Percentiles rank a stretch among this genome's conserved stretches.
Conservation (phyloP, 2,888 invertebrate genomes). For the Lasioglossum villosulum region DNA sequence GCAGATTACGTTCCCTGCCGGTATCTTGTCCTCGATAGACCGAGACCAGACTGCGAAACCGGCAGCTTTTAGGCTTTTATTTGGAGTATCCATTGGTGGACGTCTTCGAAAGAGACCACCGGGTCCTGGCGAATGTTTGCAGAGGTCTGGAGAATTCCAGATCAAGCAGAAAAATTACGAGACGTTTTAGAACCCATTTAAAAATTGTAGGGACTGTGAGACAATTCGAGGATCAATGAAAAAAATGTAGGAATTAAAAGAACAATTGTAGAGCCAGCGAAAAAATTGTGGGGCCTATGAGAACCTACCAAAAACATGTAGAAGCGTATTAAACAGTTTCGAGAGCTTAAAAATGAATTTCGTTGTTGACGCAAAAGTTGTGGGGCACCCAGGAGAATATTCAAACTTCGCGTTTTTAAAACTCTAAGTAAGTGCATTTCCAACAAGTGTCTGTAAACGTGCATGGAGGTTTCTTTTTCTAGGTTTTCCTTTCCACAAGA, state of each 20-base stretch:
- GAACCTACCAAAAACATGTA: too few species aligned
- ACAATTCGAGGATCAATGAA: neutral
- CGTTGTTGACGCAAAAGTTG: neutral
- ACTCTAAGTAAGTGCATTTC: neutral
- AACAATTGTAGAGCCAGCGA: neutral
- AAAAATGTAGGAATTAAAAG: neutral
- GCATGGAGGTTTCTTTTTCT: neutral
- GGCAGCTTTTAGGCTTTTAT: neutral
- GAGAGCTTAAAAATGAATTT: too few species aligned
- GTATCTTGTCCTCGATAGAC: slow-evolving; percentile 4
- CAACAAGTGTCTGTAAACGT: neutral
- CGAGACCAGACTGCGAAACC: neutral
- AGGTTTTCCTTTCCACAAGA: neutral
- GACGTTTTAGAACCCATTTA: neutral
- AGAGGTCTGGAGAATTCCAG: neutral
- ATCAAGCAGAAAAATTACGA: neutral
- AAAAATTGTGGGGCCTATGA: too few species aligned
- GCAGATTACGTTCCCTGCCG: neutral
- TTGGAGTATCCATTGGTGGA: neutral
- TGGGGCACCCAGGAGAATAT: neutral
- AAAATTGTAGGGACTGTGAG: neutral
- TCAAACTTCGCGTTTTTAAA: neutral
- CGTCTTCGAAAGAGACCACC: neutral
- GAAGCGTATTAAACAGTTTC: too few species aligned
- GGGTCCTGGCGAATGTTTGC: neutral